Evolutionary conservation across 2,797 vertebrate species (phyloP).

Genomic region (Pseudochirops corinnae): DNA sequence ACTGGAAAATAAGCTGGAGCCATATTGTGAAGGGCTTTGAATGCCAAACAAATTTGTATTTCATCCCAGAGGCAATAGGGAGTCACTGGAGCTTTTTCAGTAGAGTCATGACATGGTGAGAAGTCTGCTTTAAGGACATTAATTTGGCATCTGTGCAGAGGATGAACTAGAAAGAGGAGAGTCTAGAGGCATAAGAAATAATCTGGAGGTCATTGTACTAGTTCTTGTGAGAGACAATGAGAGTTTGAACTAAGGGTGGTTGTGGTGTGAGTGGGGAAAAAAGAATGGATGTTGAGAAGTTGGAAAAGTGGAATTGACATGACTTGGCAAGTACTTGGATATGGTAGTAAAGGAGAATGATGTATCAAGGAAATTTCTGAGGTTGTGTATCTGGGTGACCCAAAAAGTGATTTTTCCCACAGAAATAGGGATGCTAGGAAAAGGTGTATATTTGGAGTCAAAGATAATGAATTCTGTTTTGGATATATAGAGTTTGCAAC

Average conservation of each 20-base stretch:
- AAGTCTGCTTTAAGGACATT: not conserved
- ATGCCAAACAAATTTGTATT: not conserved
- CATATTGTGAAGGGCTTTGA: not conserved
- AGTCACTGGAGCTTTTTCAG: not conserved
- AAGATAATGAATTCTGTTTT: not conserved
- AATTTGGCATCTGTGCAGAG: not conserved
- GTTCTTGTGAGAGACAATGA: not conserved
- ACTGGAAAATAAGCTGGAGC: not conserved
- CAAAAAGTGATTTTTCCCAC: not conserved
- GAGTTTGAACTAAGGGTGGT: not conserved
- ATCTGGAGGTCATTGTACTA: not conserved
- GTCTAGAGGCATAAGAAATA: not conserved
- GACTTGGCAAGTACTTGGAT: not conserved
- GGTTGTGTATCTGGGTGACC: not conserved
- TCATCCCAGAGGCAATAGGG: not conserved
- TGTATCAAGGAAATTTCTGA: not conserved
- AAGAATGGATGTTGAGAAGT: not conserved
- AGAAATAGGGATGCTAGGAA: not conserved
- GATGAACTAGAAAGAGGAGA: not conserved
- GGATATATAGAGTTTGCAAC: not conserved
- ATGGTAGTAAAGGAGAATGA: not conserved
- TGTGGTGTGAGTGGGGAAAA: not conserved
- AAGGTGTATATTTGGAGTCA: not conserved
- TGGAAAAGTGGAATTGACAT: not conserved
- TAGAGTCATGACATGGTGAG: not conserved